Evolutionary conservation across 2,888 invertebrate species (phyloP).

Genomic region (Cremastinae sp.): DNA sequence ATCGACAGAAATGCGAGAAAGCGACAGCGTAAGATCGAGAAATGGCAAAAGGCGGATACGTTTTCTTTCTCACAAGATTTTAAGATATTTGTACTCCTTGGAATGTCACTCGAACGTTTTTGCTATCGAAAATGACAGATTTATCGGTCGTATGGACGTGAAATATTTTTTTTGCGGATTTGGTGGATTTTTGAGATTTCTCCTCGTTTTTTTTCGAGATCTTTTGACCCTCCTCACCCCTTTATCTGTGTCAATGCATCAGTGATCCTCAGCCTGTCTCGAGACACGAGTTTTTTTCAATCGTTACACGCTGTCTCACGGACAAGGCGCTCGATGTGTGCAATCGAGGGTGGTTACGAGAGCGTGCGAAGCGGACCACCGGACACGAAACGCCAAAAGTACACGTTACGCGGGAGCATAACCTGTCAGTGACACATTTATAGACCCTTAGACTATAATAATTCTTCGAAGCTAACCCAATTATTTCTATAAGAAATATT

Average conservation of each 20-base stretch:
- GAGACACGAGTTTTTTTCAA: conserved; percentile 7
- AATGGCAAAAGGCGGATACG: too few species aligned
- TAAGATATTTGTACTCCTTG: not conserved
- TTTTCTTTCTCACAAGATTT: not conserved
- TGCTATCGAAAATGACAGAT: not conserved
- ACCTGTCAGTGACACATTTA: conserved; percentile 14
- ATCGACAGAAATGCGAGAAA: not conserved
- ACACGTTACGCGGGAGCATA: conserved; percentile 63
- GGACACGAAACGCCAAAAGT: conserved; percentile 76
- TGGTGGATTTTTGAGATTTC: conserved; percentile 8
- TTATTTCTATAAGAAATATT: too few species aligned
- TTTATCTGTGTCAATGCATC: conserved; percentile 17
- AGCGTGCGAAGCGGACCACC: conserved; percentile 60
- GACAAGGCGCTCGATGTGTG: not conserved
- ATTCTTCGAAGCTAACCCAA: not conserved
- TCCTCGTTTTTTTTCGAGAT: conserved; percentile 41
- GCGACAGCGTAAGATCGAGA: too few species aligned
- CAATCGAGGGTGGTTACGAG: conserved; percentile 7
- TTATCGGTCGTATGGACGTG: not conserved
- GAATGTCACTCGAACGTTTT: not conserved
- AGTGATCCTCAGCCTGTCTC: conserved; percentile 31
- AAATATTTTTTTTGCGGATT: conserved; percentile 6
- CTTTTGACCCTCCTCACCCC: conserved; percentile 21
- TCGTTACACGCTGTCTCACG: not conserved
- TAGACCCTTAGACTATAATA: not conserved